phyloP scores from a whole-genome alignment of 2,797 vertebrate genomes.

The Leptatherina wallacei region DNA sequence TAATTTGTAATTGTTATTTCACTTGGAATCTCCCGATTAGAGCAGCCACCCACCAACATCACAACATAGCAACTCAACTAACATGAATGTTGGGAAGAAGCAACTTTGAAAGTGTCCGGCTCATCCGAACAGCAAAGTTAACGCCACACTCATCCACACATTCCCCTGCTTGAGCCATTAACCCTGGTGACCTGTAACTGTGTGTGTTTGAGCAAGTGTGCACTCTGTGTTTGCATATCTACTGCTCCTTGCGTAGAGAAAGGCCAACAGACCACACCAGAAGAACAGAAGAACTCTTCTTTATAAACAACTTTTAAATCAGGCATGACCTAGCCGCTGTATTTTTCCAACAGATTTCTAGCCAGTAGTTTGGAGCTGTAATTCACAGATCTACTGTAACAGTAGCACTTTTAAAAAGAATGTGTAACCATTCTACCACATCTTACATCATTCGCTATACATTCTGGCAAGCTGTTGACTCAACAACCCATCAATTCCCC shows the following conservation, averaged over 20 bases:
- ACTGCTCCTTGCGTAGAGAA: constrained; percentile 56
- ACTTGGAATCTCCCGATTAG: background rate
- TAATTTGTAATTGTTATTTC: background rate
- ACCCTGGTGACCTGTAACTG: constrained; percentile 71
- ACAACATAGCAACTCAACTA: constrained; percentile 33
- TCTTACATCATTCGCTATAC: constrained; percentile 25
- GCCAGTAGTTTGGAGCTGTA: constrained; percentile 40
- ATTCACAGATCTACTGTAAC: constrained; percentile 46
- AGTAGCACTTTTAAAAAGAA: constrained; percentile 44
- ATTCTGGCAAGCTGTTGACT: constrained; percentile 35
- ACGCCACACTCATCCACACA: constrained; percentile 69
- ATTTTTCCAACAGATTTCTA: constrained; percentile 54
- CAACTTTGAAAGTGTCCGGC: constrained; percentile 30
- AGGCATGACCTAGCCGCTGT: constrained; percentile 46
- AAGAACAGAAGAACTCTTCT: constrained; percentile 66
- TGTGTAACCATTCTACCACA: constrained; percentile 31
- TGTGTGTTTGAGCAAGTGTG: constrained; percentile 52
- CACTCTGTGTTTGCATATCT: constrained; percentile 61
- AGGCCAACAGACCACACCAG: constrained; percentile 75
- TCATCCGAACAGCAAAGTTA: constrained; percentile 61
- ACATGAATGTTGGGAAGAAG: constrained; percentile 28
- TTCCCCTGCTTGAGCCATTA: constrained; percentile 58
- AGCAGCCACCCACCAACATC: constrained; percentile 33
- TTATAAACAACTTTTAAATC: constrained; percentile 72
- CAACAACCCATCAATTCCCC: constrained; percentile 23